Evolutionary conservation across 2,113 vertebrate species (phyloP).

Genomic region (Donacobius atricapilla): DNA sequence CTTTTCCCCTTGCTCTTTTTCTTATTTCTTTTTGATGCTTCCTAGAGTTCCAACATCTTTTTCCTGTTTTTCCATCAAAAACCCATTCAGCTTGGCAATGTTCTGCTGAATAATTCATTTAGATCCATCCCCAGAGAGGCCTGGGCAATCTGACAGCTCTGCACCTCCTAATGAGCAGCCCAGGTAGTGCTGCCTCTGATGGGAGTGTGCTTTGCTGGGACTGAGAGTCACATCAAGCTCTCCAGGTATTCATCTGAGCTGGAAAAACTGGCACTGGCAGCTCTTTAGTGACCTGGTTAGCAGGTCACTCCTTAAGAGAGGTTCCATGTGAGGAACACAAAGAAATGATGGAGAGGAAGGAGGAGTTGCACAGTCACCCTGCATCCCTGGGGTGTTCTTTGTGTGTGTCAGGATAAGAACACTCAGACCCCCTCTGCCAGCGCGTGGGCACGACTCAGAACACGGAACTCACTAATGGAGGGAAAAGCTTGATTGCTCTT

Average conservation of each 20-base stretch:
- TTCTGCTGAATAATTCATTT: neutral
- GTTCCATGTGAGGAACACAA: neutral
- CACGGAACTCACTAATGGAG: neutral
- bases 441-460: neutral
- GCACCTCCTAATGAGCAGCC: neutral
- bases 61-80: neutral
- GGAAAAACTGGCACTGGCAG: neutral
- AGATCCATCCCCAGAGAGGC: neutral
- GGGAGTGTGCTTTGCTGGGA: neutral
- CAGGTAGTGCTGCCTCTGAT: neutral
- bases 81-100: neutral
- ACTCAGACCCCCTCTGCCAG: constrained; percentile 15
- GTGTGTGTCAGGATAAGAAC: neutral
- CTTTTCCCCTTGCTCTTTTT: neutral
- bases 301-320: neutral
- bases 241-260: neutral
- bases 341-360: neutral
- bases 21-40: neutral
- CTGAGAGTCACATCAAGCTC: neutral
- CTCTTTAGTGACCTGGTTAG: neutral
- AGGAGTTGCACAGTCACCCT: neutral
- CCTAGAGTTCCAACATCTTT: neutral
- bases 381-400: neutral
- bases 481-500: neutral
- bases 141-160: neutral